phyloP scores from a whole-genome alignment of 2,113 vertebrate genomes.

The Sminthopsis crassicaudata region DNA sequence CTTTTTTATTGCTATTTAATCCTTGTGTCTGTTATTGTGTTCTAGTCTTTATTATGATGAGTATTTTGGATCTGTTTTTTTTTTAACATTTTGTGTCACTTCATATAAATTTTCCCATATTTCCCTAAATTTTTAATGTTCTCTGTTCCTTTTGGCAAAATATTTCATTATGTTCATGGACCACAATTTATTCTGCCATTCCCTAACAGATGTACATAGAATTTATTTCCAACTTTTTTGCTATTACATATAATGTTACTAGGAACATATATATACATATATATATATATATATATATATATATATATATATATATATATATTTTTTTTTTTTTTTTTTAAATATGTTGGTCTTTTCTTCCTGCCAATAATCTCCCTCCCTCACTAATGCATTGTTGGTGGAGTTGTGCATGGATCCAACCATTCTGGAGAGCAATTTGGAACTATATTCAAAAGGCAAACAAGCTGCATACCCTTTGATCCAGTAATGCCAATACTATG shows the following conservation, averaged over 20 bases:
- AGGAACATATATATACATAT: background rate
- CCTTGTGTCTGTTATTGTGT: background rate
- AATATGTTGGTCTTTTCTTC: background rate
- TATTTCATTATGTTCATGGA: background rate
- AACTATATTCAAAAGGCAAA: too few relatives aligned
- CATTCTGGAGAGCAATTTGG: too few relatives aligned
- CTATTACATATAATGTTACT: background rate
- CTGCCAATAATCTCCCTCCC: background rate
- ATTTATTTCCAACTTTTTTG: background rate
- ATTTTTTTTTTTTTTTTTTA: too few relatives aligned
- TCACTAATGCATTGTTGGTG: background rate
- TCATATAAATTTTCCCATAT: background rate
- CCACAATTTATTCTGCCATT: background rate
- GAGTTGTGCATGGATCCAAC: too few relatives aligned
- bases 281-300: too few relatives aligned
- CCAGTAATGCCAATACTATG: too few relatives aligned
- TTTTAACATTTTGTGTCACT: background rate
- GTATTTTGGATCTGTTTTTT: background rate
- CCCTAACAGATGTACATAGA: background rate
- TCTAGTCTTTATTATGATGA: background rate
- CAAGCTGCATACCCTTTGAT: too few relatives aligned
- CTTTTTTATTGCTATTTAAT: background rate
- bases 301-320: too few relatives aligned
- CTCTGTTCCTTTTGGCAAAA: background rate
- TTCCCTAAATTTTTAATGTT: constrained; percentile 1